Conservation (phyloP, 64 coral and sea anemone species). For the Cladopsammia gracilis region DNA sequence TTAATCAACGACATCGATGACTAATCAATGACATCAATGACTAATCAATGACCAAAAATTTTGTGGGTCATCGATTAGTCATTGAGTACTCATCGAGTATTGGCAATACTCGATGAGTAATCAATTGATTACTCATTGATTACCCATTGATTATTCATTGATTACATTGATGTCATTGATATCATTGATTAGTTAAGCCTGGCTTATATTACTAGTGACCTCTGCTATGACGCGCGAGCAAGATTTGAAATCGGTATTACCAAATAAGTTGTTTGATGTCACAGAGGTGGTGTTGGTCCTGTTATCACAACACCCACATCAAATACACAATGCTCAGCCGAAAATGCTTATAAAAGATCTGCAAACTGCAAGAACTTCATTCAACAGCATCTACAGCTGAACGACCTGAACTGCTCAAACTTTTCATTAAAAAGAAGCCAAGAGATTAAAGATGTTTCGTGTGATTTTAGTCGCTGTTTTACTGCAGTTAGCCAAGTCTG, state of each 20-base stretch:
- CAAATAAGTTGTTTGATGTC: slow-evolving; percentile 12
- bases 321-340: not conserved
- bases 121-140: no score
- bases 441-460: not conserved
- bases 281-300: not conserved
- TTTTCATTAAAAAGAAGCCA: not conserved
- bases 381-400: not conserved
- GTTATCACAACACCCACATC: no score
- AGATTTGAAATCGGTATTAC: not conserved
- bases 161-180: no score
- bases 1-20: no score
- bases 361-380: not conserved
- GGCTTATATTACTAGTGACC: no score
- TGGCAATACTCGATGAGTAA: no score
- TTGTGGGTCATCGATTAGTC: no score
- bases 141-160: no score
- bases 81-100: no score
- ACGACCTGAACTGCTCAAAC: not conserved
- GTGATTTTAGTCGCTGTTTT: not conserved
- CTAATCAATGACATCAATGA: no score
- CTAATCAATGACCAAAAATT: no score
- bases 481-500: not conserved
- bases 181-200: no score
- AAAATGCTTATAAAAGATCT: not conserved
- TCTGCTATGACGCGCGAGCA: not conserved